Percentiles rank a stretch among this genome's conserved stretches.
Conservation (phyloP, 2,888 invertebrate genomes). For the Heliconius ethilla region DNA sequence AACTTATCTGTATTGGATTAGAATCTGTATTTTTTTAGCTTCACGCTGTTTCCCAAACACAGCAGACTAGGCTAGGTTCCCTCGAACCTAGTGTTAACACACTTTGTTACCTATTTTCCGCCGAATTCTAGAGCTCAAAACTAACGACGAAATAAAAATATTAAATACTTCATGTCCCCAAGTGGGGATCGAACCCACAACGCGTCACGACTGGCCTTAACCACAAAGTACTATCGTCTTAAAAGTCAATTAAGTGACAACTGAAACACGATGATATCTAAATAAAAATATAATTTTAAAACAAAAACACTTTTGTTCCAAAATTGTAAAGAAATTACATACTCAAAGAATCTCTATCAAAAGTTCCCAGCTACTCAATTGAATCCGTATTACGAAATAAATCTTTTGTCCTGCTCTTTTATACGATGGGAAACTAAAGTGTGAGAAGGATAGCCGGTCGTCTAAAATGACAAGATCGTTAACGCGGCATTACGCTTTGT, state of each 20-base stretch:
- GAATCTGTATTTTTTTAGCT: too few relatives aligned
- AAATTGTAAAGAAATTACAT: not conserved
- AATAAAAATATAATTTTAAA: not conserved
- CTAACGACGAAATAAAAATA: too few relatives aligned
- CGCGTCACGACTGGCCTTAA: too few relatives aligned
- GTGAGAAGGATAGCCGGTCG: not conserved
- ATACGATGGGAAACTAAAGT: not conserved
- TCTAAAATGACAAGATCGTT: constrained; percentile 15
- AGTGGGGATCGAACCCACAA: too few relatives aligned
- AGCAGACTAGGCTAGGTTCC: too few relatives aligned
- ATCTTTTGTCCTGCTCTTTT: not conserved
- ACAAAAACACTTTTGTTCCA: not conserved
- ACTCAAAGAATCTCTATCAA: constrained; percentile 7
- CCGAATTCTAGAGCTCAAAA: too few relatives aligned
- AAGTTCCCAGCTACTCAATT: constrained; percentile 19
- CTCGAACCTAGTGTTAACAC: too few relatives aligned
- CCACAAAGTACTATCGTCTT: not conserved
- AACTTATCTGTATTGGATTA: too few relatives aligned
- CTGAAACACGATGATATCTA: not conserved
- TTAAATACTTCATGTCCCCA: too few relatives aligned
- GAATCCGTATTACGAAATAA: constrained; percentile 16
- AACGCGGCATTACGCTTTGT: constrained; percentile 13
- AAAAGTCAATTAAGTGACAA: too few relatives aligned
- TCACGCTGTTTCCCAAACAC: too few relatives aligned
- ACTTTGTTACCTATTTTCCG: rapidly evolving